Evolutionary conservation across 2,113 vertebrate species (phyloP).

Genomic region (Amphiprion percula): DNA sequence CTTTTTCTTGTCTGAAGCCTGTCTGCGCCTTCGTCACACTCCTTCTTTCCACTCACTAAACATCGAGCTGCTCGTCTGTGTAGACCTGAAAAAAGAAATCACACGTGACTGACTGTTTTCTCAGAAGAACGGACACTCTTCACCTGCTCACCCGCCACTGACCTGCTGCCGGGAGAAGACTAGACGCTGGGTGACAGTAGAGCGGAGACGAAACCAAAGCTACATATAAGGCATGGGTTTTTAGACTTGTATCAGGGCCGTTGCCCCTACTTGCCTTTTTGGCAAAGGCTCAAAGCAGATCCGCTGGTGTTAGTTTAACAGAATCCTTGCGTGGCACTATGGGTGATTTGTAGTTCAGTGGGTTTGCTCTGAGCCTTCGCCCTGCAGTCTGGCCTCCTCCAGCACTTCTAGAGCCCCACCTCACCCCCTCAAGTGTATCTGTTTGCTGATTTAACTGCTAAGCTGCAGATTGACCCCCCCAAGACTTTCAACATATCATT

Average conservation of each 20-base stretch:
- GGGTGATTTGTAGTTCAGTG: slow-evolving; percentile 40
- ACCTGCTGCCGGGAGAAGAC: slow-evolving; percentile 35
- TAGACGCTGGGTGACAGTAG: slow-evolving; percentile 27
- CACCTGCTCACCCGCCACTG: slow-evolving; percentile 31
- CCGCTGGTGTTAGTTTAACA: slow-evolving; percentile 37
- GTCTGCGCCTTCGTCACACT: slow-evolving; percentile 68
- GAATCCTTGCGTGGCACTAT: slow-evolving; percentile 37
- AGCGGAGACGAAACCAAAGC: slow-evolving; percentile 62
- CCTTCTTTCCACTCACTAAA: slow-evolving; percentile 59
- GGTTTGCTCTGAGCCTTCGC: slow-evolving; percentile 70
- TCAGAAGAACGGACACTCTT: slow-evolving; percentile 20
- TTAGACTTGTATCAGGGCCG: slow-evolving; percentile 23
- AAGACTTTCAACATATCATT: slow-evolving; percentile 38
- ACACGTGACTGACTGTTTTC: slow-evolving; percentile 31
- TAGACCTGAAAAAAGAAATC: slow-evolving; percentile 25
- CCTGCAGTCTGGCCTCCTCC: slow-evolving; percentile 52
- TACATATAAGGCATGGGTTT: slow-evolving; percentile 45
- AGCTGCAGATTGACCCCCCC: slow-evolving; percentile 16
- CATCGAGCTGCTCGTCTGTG: slow-evolving; percentile 46
- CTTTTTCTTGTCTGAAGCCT: slow-evolving; percentile 59
- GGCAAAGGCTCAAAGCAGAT: slow-evolving; percentile 57
- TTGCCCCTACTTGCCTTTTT: slow-evolving; percentile 41
- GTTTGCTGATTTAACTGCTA: slow-evolving; percentile 21
- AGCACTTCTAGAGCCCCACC: slow-evolving; percentile 17
- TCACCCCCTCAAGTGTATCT: background rate